phyloP scores from a whole-genome alignment of 2,797 vertebrate species.

The Cichlasoma orientale region DNA sequence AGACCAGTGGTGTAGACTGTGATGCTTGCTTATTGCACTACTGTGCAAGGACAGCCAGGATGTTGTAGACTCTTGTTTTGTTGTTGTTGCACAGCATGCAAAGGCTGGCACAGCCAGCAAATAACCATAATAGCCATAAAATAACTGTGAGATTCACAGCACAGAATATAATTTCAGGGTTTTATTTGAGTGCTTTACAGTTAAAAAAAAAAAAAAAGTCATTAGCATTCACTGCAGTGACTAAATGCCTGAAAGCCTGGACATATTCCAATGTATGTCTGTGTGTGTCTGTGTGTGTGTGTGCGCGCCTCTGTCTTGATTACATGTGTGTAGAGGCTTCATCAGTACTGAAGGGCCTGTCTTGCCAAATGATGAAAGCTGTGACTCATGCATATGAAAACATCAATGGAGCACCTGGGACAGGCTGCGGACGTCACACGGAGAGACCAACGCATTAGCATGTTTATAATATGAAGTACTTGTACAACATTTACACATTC shows the following conservation, averaged over 20 bases:
- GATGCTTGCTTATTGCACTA: background rate
- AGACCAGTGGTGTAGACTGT: background rate
- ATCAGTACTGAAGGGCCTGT: conserved; percentile 48
- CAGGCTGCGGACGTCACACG: conserved; percentile 22
- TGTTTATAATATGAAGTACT: background rate
- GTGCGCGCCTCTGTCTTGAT: background rate
- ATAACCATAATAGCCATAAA: background rate
- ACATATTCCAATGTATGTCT: background rate
- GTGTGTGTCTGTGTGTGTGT: background rate
- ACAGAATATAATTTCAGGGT: background rate
- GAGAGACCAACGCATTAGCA: conserved; percentile 6
- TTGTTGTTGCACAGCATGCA: background rate
- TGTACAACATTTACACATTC: background rate
- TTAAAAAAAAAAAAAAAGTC: background rate
- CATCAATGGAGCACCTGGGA: conserved; percentile 58
- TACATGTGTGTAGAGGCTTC: conserved; percentile 1
- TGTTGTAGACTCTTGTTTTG: background rate
- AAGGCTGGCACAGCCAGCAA: background rate
- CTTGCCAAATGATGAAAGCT: conserved; percentile 68
- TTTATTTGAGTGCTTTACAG: background rate
- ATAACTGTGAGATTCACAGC: background rate
- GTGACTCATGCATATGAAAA: conserved; percentile 64
- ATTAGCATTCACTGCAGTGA: conserved; percentile 18
- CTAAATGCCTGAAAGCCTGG: background rate
- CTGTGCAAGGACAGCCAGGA: background rate